Base-by-base conservation (phyloP, 2,888 invertebrate genomes). In the Melieria crassipennis region DNA sequence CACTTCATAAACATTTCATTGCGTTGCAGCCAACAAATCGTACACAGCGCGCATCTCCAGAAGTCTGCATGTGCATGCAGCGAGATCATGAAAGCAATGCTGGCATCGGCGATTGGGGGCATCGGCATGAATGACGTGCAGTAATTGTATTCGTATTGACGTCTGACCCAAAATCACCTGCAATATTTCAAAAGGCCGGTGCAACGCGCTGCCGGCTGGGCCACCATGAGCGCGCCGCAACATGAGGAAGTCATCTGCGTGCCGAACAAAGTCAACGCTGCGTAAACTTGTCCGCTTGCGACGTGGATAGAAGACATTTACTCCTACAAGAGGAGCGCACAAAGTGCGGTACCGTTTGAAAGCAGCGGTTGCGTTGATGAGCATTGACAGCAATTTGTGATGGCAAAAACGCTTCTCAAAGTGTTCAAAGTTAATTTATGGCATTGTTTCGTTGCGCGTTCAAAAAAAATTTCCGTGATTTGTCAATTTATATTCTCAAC, bases 121-220 rank as follows among this genome's bases (percentile, higher is more conserved):
- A 61, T 56, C n/a, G 30, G 55, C 56, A 48, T 61, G 66, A 66
- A 56, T 68, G 56, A 64, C 63, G 64, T 63, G 71, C 62, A 57
- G 63, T 71, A 66, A 73, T 71, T 73, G 71, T 69, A 68, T 70
- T 70, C 16, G 71, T 65, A 72, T 73, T 74, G 72, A 77, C 75
- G 76, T 77, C 73, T 82, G 83, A 81, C 82, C 83, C 73, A 71
- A 79, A 79, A 82, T 80, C 78, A 82, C 82, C 83, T 83, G 83
- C 77, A 66, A 76, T 75, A 79, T 60, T 58, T 74, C 71, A 70
- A 71, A 72, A 70, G 58, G 30, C 48, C 61, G 64, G 55, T 52
- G 57, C 69, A 70, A 48, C 63, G 30, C 61, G 9, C 42, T 43
- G 46, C 52, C 9, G 56, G 55, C 62, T 62, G 56, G 69, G 61